These are phyloP conservation scores for Apomyelois bistriatella DNA, from an alignment of 2,888 invertebrate species.

Conservation along the genomic window DNA sequence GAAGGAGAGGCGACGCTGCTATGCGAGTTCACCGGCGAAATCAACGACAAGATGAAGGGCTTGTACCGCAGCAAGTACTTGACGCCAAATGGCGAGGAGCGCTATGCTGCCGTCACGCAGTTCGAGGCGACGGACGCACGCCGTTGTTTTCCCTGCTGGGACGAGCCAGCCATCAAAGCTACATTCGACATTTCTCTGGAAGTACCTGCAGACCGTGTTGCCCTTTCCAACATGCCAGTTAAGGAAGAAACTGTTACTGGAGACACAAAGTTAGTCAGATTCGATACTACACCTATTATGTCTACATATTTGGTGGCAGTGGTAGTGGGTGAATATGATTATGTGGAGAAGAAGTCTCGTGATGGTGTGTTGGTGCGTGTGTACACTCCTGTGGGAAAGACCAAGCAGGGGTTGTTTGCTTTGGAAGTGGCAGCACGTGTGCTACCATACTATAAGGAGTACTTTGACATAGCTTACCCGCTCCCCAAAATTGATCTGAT, in stretches of 20 bases:
- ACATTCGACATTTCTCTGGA: constrained; percentile 94
- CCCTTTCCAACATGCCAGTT: constrained; percentile 95
- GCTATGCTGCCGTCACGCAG: constrained; percentile 94
- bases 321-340: constrained; percentile 97
- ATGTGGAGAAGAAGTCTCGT: constrained; percentile 89
- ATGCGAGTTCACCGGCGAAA: constrained; percentile 89
- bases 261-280: constrained; percentile 82
- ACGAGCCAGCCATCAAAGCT: constrained; percentile 97
- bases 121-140: constrained; percentile 95
- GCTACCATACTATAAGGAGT: constrained; percentile 95
- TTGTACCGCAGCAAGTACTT: constrained; percentile 94
- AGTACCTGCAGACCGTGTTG: constrained; percentile 90
- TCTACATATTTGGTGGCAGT: constrained; percentile 97
- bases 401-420: constrained; percentile 95
- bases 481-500: constrained; percentile 98
- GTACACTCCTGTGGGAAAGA: constrained; percentile 93
- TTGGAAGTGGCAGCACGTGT: constrained; percentile 95
- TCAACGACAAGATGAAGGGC: constrained; percentile 97
- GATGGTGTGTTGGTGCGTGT: constrained; percentile 92
- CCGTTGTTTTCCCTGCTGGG: constrained; percentile 98
- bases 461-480: constrained; percentile 96
- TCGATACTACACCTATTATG: constrained; percentile 94
- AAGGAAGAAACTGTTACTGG: constrained; percentile 65
- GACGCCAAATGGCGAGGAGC: constrained; percentile 86
- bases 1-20: constrained; percentile 80